Conservation (phyloP, 2,888 invertebrate species). For the Chalcis sispes region DNA sequence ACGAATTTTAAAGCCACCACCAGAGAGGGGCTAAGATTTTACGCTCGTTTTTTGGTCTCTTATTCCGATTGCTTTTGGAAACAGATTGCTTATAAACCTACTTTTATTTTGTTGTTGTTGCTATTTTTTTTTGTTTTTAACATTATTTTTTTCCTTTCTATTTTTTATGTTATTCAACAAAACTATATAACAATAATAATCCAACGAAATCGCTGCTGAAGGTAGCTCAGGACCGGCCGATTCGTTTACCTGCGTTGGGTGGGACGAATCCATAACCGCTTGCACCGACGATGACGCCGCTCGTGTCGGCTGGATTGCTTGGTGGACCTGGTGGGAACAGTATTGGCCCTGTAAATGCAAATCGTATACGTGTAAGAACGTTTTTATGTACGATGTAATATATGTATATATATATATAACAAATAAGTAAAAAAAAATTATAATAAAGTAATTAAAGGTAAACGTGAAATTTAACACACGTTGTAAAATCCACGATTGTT, state of each 20-base stretch:
- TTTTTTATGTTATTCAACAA: neutral
- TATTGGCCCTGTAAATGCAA: constrained; percentile 82
- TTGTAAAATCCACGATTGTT: too few species aligned
- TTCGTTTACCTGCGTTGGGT: constrained; percentile 83
- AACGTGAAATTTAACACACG: too few species aligned
- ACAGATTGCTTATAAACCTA: too few species aligned
- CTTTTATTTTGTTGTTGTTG: too few species aligned
- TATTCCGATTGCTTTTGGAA: neutral
- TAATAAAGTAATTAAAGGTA: too few species aligned
- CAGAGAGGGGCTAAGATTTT: neutral
- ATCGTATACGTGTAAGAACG: too few species aligned
- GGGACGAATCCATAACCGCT: constrained; percentile 92
- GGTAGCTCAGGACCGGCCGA: constrained; percentile 64
- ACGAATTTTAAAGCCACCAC: constrained; percentile 7
- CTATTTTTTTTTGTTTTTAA: neutral
- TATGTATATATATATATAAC: too few species aligned
- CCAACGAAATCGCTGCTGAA: constrained; percentile 3
- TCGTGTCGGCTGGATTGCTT: constrained; percentile 82
- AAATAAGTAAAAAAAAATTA: too few species aligned
- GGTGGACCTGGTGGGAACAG: constrained; percentile 85
- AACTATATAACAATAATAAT: constrained; percentile 17
- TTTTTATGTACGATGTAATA: too few species aligned
- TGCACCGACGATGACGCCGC: constrained; percentile 89
- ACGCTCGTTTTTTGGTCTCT: constrained; percentile 1
- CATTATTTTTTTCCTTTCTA: neutral